Conservation (phyloP, 2,797 vertebrate species). For the Myripristis murdjan region DNA sequence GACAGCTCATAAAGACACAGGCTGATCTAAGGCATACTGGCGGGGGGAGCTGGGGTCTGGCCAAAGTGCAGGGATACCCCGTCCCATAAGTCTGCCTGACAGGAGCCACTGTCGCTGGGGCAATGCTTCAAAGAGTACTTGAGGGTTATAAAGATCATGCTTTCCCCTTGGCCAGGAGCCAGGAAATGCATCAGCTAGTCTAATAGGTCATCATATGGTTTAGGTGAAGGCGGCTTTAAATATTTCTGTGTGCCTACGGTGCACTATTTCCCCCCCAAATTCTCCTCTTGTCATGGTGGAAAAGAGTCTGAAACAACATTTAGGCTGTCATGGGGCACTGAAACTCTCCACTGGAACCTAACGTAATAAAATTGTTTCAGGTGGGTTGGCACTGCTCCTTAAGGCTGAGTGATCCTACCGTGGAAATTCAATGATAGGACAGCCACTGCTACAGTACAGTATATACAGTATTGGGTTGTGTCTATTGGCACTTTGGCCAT, state of each 20-base stretch:
- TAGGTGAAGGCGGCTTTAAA: not conserved
- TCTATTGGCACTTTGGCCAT: no score
- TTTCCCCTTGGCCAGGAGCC: constrained; percentile 17
- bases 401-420: no score
- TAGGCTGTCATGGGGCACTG: not conserved
- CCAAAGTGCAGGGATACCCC: constrained; percentile 59
- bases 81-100: constrained; percentile 62
- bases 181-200: constrained; percentile 7
- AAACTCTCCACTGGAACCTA: not conserved
- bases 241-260: no score
- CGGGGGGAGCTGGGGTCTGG: constrained; percentile 14
- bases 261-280: no score
- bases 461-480: no score
- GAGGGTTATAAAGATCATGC: constrained; percentile 40
- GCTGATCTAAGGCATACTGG: constrained; percentile 47
- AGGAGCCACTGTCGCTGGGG: constrained; percentile 38
- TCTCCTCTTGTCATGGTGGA: no score
- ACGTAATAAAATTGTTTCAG: not conserved
- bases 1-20: constrained; percentile 64
- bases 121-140: not conserved
- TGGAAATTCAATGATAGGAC: no score
- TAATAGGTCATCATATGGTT: not conserved
- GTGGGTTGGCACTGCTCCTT: not conserved
- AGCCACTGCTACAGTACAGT: not conserved
- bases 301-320: not conserved